Conservation (phyloP, 2,888 invertebrate species). For the Gryllus longicercus region DNA sequence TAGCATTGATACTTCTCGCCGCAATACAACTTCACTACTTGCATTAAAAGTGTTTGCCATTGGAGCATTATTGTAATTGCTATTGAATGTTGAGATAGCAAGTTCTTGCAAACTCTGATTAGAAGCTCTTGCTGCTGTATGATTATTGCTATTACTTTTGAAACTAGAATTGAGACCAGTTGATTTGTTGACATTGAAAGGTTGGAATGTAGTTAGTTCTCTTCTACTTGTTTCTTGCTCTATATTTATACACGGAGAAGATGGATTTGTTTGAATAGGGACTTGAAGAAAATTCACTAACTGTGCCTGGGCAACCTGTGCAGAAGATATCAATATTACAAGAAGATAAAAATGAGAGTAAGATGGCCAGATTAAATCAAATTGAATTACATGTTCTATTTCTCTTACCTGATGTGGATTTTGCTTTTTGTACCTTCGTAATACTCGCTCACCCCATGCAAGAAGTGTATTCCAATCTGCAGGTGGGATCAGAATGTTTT, state of each 20-base stretch:
- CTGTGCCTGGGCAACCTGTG: constrained; percentile 70
- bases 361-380: not conserved
- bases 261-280: constrained; percentile 44
- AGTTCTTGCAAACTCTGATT: constrained; percentile 44
- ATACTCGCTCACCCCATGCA: constrained; percentile 73
- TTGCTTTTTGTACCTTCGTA: constrained; percentile 49
- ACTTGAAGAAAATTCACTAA: constrained; percentile 72
- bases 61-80: constrained; percentile 45
- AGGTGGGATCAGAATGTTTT: constrained; percentile 65
- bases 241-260: constrained; percentile 31
- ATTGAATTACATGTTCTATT: not conserved
- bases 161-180: not conserved
- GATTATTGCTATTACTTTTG: constrained; percentile 18
- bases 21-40: constrained; percentile 20
- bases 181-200: constrained; percentile 2
- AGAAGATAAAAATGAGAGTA: not conserved
- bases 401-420: constrained; percentile 43
- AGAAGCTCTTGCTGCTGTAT: not conserved
- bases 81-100: constrained; percentile 47
- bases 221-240: constrained; percentile 32
- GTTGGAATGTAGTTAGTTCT: constrained; percentile 38
- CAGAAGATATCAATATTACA: constrained; percentile 21
- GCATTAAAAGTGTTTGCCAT: too few species aligned
- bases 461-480: constrained; percentile 80
- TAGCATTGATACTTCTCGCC: constrained; percentile 24